Evolutionary conservation across 2,888 invertebrate genomes (phyloP), one percentile per base, ranked within the genome.

Genomic region (Yponomeuta malinellus): DNA sequence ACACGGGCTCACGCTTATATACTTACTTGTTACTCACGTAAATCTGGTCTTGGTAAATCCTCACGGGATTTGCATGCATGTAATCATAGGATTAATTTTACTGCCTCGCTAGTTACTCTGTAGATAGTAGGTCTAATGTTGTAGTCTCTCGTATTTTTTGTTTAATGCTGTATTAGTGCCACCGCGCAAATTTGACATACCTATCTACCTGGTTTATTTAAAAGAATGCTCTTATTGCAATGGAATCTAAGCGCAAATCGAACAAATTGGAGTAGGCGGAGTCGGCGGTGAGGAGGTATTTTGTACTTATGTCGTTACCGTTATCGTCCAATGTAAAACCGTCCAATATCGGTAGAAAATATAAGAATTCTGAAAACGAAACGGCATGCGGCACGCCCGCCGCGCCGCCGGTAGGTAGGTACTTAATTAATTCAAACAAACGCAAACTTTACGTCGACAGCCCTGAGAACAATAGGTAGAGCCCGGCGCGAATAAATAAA

Each of bases 401-500:
- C 52, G 12, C 52, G 15, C 15, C 52, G 52, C 52, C 52, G 52
- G 52, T 37, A 68, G 52, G 52, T 37, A 68, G 31, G 52, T 37
- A 68, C 43, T 52, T 52, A 68, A 59, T 68, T 68, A 68, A 68
- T 68, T 68, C 68, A 68, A 72, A 72, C 65, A 63, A 71, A 69
- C 63, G 52, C 67, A 59, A 48, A 70, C 63, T 63, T 70, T 59
- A 29, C 68, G 31, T 48, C 68, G 68, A 68, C 43, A 79, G 79
- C 75, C 75, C 73, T 73, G 74, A 73, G 81, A 81, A 84, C 84
- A 85, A 84, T 83, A 8, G 43, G 43, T 43, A 77, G 81, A 76
- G 74, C 72, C 73, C 78, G 79, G 79, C 79, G 79, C 81, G 79
- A 81, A 82, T 84, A 84, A 83, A 82, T 82, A 84, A 83, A 82